Conservation (phyloP, 2,797 vertebrate genomes). For the Meda fulgida region DNA sequence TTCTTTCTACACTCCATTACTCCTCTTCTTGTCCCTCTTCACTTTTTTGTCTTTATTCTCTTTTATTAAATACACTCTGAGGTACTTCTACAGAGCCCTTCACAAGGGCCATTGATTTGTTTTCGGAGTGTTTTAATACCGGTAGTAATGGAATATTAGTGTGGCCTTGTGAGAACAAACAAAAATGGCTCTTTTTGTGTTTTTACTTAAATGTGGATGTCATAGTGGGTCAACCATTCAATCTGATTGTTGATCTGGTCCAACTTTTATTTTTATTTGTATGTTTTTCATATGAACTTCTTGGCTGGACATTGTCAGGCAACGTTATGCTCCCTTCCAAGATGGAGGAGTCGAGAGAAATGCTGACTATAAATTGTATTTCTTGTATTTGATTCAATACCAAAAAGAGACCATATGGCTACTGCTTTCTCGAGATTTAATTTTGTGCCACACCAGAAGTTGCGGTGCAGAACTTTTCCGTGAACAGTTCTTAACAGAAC, state of each 20-base stretch:
- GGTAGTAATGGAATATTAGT: neutral
- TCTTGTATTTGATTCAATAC: neutral
- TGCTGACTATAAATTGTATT: neutral
- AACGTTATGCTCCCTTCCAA: neutral
- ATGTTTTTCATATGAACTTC: neutral
- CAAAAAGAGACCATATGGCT: neutral
- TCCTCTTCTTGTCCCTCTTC: neutral
- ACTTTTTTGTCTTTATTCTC: neutral
- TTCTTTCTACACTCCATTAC: neutral
- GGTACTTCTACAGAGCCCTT: neutral
- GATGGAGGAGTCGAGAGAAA: neutral
- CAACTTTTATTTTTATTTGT: neutral
- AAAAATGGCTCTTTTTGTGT: neutral
- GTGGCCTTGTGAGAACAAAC: neutral
- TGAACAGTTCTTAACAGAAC: too few species aligned
- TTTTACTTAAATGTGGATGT: neutral
- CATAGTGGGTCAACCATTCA: neutral
- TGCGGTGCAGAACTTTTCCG: too few species aligned
- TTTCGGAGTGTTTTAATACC: neutral
- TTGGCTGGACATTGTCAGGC: neutral
- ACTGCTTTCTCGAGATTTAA: neutral
- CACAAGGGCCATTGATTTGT: neutral
- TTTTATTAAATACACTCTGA: conserved; percentile 8
- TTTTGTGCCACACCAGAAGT: neutral
- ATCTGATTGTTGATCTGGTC: too few species aligned